phyloP scores from a whole-genome alignment of 2,797 vertebrate species.

The Sebastes elongatus region DNA sequence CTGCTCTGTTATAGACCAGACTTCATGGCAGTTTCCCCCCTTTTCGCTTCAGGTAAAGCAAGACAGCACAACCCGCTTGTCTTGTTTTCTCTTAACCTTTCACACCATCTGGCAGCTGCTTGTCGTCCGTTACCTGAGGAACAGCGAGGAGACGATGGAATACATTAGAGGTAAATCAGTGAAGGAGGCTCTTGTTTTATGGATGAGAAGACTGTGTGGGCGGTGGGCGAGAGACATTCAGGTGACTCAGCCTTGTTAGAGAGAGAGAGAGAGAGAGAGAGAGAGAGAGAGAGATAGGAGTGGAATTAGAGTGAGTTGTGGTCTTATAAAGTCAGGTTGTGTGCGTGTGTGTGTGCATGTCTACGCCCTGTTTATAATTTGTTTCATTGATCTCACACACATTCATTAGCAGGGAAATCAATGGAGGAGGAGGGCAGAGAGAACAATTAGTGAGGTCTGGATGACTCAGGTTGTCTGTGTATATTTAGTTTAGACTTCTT shows the following conservation, averaged over 20 bases:
- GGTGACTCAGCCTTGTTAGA: slow-evolving; percentile 15
- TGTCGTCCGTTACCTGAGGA: slow-evolving; percentile 15
- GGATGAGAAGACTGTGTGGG: slow-evolving; percentile 20
- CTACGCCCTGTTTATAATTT: slow-evolving; percentile 10
- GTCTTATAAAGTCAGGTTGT: slow-evolving; percentile 2
- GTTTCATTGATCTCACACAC: slow-evolving; percentile 48
- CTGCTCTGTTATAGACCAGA: background rate
- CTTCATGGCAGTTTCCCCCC: background rate
- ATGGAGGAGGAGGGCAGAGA: slow-evolving; percentile 36
- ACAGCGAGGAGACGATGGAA: slow-evolving; percentile 2
- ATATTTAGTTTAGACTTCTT: background rate
- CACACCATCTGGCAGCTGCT: background rate
- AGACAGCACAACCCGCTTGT: background rate
- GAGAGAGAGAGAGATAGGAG: background rate
- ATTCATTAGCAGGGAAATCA: slow-evolving; percentile 36
- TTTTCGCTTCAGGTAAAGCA: background rate
- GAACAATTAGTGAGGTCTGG: slow-evolving; percentile 42
- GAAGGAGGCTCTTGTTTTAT: slow-evolving; percentile 36
- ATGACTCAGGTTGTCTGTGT: slow-evolving; percentile 49
- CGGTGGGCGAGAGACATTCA: background rate
- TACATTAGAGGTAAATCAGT: slow-evolving; percentile 20
- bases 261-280: background rate
- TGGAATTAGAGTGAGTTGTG: slow-evolving; percentile 2
- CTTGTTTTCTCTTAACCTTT: background rate
- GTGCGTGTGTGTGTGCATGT: background rate